Base-by-base conservation (phyloP, 2,113 vertebrate species). In the Caranx melampygus region DNA sequence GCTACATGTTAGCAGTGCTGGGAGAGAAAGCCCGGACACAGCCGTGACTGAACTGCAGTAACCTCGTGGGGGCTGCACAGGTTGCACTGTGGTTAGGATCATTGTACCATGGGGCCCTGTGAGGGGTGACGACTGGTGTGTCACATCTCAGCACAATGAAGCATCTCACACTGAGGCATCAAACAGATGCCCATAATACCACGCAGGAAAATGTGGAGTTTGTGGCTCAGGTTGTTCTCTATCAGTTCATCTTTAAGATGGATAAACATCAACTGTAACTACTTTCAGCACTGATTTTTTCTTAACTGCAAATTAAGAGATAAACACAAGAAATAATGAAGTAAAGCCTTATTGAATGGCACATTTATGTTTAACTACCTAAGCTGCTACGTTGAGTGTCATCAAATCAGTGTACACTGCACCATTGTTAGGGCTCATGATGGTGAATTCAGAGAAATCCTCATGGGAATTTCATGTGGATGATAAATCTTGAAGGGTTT, bases 31-130 rank as follows among this genome's bases (percentile, higher is more conserved):
- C 40, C 26, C 37, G 3, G 79, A n/a, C 3, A 0, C 59, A 3
- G 68, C 65, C 26, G 75, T 12, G 52, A 3, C 33, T 92, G 92
- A 91, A 89, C 90, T 79, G 1, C 0, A 84, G 89, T 94, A 91
- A 91, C 91, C 90, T 77, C 68, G 1, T 4, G 10, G 66, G 45
- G 52, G 34, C 78, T 11, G 67, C 42, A 16, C 69, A 75, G 75
- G 81, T 70, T 82, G 55, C 68, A 72, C 59, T 75, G 76, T 34
- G 67, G 47, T 63, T 35, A 31, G 74, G 66, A 47, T 82, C 86
- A 78, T 85, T 87, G 89, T 75, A 75, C 58, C 70, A 37, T 26
- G 86, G 64, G 85, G 84, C 79, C 91, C 84, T n/a, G 75, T 5
- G 44, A 82, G 57, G 79, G 87, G 89, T 21, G 20, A 20, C 44